Evolutionary conservation across 1,140 invertebrate species (phyloP).

Genomic region (Drosophila micromelanica): DNA sequence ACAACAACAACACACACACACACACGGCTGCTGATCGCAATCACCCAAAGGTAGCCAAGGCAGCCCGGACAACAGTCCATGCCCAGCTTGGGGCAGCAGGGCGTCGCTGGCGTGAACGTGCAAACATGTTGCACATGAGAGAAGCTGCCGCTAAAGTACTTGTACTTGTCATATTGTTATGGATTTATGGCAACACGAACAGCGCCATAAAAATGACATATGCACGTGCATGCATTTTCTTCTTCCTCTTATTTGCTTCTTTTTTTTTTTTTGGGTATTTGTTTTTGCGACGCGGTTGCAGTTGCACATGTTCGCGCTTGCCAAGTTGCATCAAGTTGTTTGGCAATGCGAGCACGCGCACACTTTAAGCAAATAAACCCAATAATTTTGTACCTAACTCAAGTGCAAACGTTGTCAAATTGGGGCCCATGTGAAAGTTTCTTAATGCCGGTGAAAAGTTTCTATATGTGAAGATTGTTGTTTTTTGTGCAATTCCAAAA

Average conservation of each 20-base stretch:
- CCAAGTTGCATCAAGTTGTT: constrained; percentile 15
- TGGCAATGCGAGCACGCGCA: constrained; percentile 72
- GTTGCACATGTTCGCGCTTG: constrained; percentile 47
- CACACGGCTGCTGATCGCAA: constrained; percentile 67
- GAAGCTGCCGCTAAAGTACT: constrained; percentile 84
- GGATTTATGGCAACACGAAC: constrained; percentile 83
- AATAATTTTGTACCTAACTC: too few relatives aligned
- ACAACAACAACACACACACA: constrained; percentile 9
- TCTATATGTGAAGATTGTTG: too few relatives aligned
- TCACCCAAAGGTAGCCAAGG: constrained; percentile 59
- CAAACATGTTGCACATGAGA: constrained; percentile 83
- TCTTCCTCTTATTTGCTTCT: not conserved
- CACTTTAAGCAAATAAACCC: not conserved
- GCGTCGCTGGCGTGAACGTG: constrained; percentile 77
- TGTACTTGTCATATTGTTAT: constrained; percentile 85
- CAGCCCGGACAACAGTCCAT: constrained; percentile 6
- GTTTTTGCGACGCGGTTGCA: constrained; percentile 22
- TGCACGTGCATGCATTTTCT: constrained; percentile 72
- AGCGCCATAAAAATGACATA: constrained; percentile 82
- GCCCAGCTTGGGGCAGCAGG: constrained; percentile 38
- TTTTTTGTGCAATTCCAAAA: too few relatives aligned
- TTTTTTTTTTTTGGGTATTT: constrained; percentile 15
- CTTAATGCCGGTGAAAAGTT: too few relatives aligned
- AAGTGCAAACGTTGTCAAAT: too few relatives aligned
- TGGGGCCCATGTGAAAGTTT: too few relatives aligned